Conservation (phyloP, 1,140 invertebrate species). For the Drosophila busckii region DNA sequence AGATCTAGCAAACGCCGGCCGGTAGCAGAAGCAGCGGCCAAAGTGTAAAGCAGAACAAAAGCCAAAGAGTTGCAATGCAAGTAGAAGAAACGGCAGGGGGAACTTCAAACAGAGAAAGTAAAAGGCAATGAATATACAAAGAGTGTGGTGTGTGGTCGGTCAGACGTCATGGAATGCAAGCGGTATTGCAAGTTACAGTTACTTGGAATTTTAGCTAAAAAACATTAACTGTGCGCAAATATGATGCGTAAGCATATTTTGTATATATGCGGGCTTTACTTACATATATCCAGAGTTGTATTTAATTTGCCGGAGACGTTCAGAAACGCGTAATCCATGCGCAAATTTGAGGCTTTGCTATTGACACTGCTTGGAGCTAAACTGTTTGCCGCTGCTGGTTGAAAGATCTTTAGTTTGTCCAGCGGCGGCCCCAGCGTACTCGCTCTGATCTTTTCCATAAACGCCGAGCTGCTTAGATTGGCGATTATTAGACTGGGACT, state of each 20-base stretch:
- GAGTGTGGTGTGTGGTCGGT: too few species aligned
- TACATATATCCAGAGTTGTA: slow-evolving; percentile 53
- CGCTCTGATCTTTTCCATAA: slow-evolving; percentile 50
- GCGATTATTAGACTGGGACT: slow-evolving; percentile 52
- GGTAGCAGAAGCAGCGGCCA: slow-evolving; percentile 41
- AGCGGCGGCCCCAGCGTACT: slow-evolving; percentile 54
- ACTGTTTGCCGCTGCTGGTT: slow-evolving; percentile 55
- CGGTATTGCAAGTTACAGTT: slow-evolving; percentile 27
- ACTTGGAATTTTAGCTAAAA: slow-evolving; percentile 23
- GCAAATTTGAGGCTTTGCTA: slow-evolving; percentile 32
- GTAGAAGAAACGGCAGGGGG: slow-evolving; percentile 14
- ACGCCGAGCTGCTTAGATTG: slow-evolving; percentile 48
- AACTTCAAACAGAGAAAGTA: too few species aligned
- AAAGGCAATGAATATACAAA: slow-evolving; percentile 48
- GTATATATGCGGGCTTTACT: slow-evolving; percentile 25
- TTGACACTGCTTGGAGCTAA: slow-evolving; percentile 35
- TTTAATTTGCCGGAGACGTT: slow-evolving; percentile 58
- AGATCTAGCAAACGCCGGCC: slow-evolving; percentile 51
- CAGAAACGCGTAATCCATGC: slow-evolving; percentile 36
- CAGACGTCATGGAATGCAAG: slow-evolving; percentile 28
- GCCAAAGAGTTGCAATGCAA: slow-evolving; percentile 12
- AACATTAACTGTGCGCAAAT: background rate
- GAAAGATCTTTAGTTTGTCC: slow-evolving; percentile 38
- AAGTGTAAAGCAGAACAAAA: slow-evolving; percentile 28
- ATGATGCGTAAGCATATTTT: too few species aligned